A percentile compares a stretch with the other conserved stretches of the same genome.
These are phyloP conservation scores for Bambusicola thoracicus DNA, from an alignment of 2,113 vertebrate genomes.

Conservation along the genomic window DNA sequence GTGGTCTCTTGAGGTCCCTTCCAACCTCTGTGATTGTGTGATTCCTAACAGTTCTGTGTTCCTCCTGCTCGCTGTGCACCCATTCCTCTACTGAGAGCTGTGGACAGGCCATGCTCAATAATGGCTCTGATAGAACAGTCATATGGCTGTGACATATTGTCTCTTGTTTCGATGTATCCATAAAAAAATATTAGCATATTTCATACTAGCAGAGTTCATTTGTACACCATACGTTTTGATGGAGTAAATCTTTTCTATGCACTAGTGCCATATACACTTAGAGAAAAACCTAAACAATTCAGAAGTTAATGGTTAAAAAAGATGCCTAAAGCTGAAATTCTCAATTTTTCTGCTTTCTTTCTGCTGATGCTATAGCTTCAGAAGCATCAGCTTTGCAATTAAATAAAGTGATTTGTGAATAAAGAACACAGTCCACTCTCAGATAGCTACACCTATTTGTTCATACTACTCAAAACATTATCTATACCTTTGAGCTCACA, in stretches of 20 bases:
- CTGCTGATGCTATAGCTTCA: neutral
- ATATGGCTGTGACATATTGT: neutral
- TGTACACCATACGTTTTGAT: neutral
- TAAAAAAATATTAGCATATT: neutral
- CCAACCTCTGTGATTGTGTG: too few relatives aligned
- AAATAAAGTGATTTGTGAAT: neutral
- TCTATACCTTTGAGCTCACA: neutral
- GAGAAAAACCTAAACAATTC: neutral
- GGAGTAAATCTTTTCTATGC: neutral
- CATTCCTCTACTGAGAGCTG: neutral
- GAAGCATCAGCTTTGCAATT: neutral
- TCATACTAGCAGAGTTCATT: neutral
- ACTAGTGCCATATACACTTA: neutral
- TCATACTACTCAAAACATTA: neutral
- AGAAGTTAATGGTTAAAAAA: neutral
- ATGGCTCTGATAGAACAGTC: neutral
- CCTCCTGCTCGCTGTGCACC: rapidly evolving
- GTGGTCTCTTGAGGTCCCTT: too few relatives aligned
- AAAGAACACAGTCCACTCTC: neutral
- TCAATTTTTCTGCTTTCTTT: neutral
- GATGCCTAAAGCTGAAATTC: neutral
- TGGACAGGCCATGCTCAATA: neutral
- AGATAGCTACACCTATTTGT: neutral
- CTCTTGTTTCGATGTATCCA: neutral
- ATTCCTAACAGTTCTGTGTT: neutral